Evolutionary conservation across 1,140 invertebrate genomes (phyloP), one percentile per base, ranked within the genome.

Genomic region (Drosophila malerkotliana): DNA sequence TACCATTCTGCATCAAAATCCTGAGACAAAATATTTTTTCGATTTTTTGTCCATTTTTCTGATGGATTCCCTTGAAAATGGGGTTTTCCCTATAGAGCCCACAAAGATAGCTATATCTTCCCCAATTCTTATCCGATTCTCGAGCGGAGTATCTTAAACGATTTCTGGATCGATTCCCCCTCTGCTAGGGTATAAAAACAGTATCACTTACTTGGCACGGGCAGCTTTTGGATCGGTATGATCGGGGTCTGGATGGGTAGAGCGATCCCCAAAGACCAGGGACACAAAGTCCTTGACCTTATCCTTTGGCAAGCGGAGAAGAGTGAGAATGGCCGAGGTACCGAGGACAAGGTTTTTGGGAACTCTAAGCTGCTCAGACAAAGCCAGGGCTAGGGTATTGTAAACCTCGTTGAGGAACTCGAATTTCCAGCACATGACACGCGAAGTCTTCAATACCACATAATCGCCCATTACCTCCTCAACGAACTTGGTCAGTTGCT

Each of bases 401-500:
- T 91, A 91, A 0, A 91, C 80, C 41, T 91, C 90, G 34, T 88
- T 90, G 6, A 82, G 68, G 8, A 91, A 91, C 41, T 91, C 77
- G 21, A 91, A 91, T 57, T 91, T 91, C 85, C 90, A 91, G 47
- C 90, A 91, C 90, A 91, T 91, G 5, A 91, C 79, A 4, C 90
- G 85, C 24, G 77, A 53, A 9, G 79, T 88, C 30, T 91, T 91
- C 1, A 76, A 24, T 1, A 85, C 76, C 28, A 90, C 81, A 61
- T 91, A 91, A 28, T 88, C 77, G 7, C 90, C 89, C 90, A 91
- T 91, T 0, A 89, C 51, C 26, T 79, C 66, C 52, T 91, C 90
- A 3, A 91, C 74, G 12, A 78, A 90, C 6, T 66, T 49, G n/a
- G 57, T 58, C 21, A 56, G 26, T 44, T 56, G n/a, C 72, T 77